A percentile compares a stretch with the other conserved stretches of the same genome.
Conservation (phyloP, 2,113 vertebrate species). For the Trachemys scripta region DNA sequence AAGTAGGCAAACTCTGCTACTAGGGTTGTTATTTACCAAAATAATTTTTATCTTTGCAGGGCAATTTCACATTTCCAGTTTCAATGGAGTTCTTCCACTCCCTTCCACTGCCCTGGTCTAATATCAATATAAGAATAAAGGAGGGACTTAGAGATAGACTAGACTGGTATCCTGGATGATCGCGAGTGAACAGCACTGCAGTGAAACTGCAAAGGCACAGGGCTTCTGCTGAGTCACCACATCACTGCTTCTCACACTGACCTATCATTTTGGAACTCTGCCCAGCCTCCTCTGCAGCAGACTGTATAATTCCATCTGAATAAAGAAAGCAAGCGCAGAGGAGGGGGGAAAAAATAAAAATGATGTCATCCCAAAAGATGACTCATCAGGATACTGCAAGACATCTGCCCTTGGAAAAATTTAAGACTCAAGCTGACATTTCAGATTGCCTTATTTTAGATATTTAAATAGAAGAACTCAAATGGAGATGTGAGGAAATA, state of each 20-base stretch:
- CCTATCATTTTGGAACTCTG: constrained; percentile 25
- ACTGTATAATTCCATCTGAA: background rate
- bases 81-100: background rate
- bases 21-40: background rate
- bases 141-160: background rate
- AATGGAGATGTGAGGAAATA: background rate
- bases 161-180: background rate
- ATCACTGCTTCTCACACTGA: constrained; percentile 31
- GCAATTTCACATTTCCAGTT: background rate
- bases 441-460: background rate
- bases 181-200: background rate
- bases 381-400: background rate
- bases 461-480: background rate
- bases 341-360: background rate
- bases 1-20: background rate
- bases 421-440: background rate
- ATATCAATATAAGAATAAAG: background rate
- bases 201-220: background rate
- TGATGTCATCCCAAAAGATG: background rate
- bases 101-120: background rate
- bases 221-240: constrained; percentile 67
- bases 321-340: background rate
- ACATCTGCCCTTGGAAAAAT: background rate
- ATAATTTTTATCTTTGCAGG: background rate
- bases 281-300: background rate